Evolutionary conservation across 2,113 vertebrate species (phyloP).

Genomic region (Urocolius indicus): DNA sequence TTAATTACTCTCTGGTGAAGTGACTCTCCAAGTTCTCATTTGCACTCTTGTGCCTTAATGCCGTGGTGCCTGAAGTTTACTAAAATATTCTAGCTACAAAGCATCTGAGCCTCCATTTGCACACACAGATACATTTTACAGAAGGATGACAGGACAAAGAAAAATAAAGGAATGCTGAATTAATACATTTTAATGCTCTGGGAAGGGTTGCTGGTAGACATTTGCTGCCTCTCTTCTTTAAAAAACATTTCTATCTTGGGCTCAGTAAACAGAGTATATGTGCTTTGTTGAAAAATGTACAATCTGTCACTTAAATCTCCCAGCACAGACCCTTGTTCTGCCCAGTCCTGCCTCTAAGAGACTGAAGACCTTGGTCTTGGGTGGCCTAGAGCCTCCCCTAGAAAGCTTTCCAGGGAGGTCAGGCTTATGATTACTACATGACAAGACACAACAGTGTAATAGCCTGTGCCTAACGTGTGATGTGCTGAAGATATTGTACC

Average conservation of each 20-base stretch:
- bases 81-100: background rate
- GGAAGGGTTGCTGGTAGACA: background rate
- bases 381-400: background rate
- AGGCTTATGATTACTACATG: constrained; percentile 16
- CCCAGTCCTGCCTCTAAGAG: background rate
- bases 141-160: background rate
- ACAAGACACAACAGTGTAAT: constrained; percentile 20
- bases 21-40: background rate
- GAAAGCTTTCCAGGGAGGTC: constrained; percentile 36
- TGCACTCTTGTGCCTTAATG: background rate
- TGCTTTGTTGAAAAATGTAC: background rate
- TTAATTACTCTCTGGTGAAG: constrained; percentile 18
- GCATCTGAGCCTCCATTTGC: background rate
- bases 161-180: background rate
- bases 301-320: background rate
- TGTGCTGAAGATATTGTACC: constrained; percentile 39
- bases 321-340: background rate
- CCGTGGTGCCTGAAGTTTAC: background rate
- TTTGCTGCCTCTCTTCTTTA: background rate
- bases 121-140: background rate
- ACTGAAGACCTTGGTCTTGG: background rate
- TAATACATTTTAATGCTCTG: background rate
- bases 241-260: background rate
- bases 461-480: background rate
- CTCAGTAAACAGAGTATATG: background rate